These are phyloP conservation scores for Morone chrysops DNA, from an alignment of 2,113 vertebrate genomes.

Conservation along the genomic window DNA sequence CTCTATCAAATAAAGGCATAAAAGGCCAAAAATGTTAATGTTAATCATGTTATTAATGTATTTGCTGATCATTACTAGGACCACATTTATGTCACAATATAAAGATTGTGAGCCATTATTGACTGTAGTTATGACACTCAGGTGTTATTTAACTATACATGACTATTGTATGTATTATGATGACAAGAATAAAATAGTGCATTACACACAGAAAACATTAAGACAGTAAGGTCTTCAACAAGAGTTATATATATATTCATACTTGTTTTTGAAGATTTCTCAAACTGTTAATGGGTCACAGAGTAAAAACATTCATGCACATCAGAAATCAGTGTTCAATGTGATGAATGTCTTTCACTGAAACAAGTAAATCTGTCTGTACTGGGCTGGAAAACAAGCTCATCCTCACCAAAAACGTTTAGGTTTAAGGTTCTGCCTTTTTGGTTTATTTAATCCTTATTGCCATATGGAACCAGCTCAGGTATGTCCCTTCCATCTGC, in stretches of 20 bases:
- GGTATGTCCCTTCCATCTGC: constrained; percentile 43
- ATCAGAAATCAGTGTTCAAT: not conserved
- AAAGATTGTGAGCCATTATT: too few species aligned
- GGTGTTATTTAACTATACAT: too few species aligned
- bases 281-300: not conserved
- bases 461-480: constrained; percentile 29
- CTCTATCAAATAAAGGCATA: too few species aligned
- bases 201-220: too few species aligned
- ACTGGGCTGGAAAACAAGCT: not conserved
- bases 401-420: not conserved
- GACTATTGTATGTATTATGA: too few species aligned
- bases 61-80: too few species aligned
- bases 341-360: not conserved
- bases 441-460: constrained; percentile 28
- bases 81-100: too few species aligned
- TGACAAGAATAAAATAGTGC: too few species aligned
- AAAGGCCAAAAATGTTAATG: too few species aligned
- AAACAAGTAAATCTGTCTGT: not conserved
- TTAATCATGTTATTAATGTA: too few species aligned
- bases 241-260: not conserved
- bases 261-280: not conserved
- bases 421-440: constrained; percentile 4
- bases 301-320: not conserved
- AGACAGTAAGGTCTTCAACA: too few species aligned
- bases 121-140: too few species aligned